Evolutionary conservation across 2,888 invertebrate genomes (phyloP).

Genomic region (Diloba caeruleocephala): DNA sequence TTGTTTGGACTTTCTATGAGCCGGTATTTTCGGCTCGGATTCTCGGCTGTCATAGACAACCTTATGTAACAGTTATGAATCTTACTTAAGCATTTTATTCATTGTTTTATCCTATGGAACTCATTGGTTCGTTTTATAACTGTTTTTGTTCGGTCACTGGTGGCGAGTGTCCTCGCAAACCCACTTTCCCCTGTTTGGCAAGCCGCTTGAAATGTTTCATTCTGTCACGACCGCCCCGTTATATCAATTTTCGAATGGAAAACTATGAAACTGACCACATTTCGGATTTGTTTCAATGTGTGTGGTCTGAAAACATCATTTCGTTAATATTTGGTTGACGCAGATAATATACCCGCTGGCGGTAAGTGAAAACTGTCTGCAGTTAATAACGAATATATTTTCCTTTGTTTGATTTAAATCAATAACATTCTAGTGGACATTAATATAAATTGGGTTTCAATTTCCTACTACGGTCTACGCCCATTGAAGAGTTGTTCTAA

Average conservation of each 20-base stretch:
- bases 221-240: constrained; percentile 59
- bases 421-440: neutral
- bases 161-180: constrained; percentile 68
- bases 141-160: constrained; percentile 64
- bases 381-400: neutral
- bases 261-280: constrained; percentile 51
- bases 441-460: too few species aligned
- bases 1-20: constrained; percentile 38
- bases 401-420: neutral
- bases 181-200: constrained; percentile 75
- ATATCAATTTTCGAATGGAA: constrained; percentile 58
- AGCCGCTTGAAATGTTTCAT: constrained; percentile 62
- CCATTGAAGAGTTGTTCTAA: too few species aligned
- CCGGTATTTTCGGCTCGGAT: constrained; percentile 18
- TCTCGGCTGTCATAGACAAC: constrained; percentile 20
- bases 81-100: constrained; percentile 31
- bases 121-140: constrained; percentile 49
- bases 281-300: constrained; percentile 36
- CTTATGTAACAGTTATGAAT: constrained; percentile 44
- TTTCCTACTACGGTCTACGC: too few species aligned
- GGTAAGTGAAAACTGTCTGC: neutral
- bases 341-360: constrained; percentile 1
- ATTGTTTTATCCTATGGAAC: constrained; percentile 41
- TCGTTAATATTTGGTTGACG: constrained; percentile 20
- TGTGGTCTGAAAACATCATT: constrained; percentile 39